These are phyloP conservation scores for Orbicella faveolata DNA, from an alignment of 64 coral and sea anemone species.

Conservation along the genomic window DNA sequence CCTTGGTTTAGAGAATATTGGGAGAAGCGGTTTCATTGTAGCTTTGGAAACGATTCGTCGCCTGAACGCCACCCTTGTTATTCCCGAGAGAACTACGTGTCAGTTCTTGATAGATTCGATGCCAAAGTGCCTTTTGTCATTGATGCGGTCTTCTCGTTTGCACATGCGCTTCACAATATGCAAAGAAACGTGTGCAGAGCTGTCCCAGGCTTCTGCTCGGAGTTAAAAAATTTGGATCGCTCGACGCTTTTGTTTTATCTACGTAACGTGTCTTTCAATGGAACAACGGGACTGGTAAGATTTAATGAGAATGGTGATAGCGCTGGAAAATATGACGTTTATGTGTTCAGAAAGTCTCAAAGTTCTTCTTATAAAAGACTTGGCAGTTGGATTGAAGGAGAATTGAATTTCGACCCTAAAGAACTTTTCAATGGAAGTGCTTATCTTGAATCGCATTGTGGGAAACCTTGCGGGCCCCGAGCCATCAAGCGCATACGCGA, in stretches of 20 bases:
- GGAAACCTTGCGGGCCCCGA: slow-evolving; percentile 52
- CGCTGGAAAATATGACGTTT: slow-evolving; percentile 68
- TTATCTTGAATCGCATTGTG: slow-evolving; percentile 56
- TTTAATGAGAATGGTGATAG: slow-evolving; percentile 75
- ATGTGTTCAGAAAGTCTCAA: not conserved
- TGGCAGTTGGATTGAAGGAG: slow-evolving; percentile 66
- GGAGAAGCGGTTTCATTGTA: slow-evolving; percentile 58
- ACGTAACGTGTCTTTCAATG: slow-evolving; percentile 73
- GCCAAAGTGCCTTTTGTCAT: slow-evolving; percentile 87
- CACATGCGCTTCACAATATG: slow-evolving; percentile 71
- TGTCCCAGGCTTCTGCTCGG: slow-evolving; percentile 44
- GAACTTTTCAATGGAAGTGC: not conserved
- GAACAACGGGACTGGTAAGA: slow-evolving; percentile 57
- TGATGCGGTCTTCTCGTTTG: slow-evolving; percentile 82
- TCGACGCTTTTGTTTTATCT: slow-evolving; percentile 54
- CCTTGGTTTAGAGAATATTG: slow-evolving; percentile 94
- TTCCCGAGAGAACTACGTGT: not conserved
- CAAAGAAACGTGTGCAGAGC: slow-evolving; percentile 47
- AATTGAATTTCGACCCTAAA: not conserved
- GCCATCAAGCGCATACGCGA: slow-evolving; percentile 30
- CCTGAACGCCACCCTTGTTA: not conserved
- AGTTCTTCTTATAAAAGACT: slow-evolving; percentile 33
- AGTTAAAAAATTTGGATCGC: slow-evolving; percentile 33
- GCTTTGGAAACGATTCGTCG: slow-evolving; percentile 1
- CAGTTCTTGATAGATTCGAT: slow-evolving; percentile 21